These are phyloP conservation scores for Phenacoccus solenopsis DNA, from an alignment of 1,140 invertebrate species.

Conservation along the genomic window DNA sequence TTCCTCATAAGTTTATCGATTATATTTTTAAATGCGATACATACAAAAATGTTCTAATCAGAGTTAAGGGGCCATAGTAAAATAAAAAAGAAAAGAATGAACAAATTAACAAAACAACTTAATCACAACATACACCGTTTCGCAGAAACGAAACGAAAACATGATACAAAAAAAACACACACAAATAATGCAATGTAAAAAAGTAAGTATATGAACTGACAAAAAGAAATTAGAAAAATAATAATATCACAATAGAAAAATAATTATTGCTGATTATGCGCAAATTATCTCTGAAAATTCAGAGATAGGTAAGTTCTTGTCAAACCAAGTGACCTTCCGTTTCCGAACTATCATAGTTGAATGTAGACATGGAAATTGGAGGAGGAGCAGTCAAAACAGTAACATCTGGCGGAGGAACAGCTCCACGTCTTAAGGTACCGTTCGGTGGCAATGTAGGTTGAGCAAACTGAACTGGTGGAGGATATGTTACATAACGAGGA, in stretches of 20 bases:
- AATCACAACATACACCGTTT: background rate
- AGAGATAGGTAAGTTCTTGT: slow-evolving; percentile 23
- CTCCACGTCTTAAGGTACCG: background rate
- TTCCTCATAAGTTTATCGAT: too few species aligned
- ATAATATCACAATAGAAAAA: slow-evolving; percentile 12
- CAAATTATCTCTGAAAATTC: background rate
- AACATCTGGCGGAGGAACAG: slow-evolving; percentile 30
- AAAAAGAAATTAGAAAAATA: slow-evolving; percentile 5
- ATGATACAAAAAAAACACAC: background rate
- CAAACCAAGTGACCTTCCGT: slow-evolving; percentile 35
- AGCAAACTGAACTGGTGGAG: slow-evolving; percentile 32
- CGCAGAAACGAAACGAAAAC: background rate
- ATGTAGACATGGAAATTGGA: slow-evolving; percentile 34
- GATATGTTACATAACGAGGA: slow-evolving; percentile 35
- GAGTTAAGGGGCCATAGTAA: too few species aligned
- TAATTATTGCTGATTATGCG: slow-evolving; percentile 9
- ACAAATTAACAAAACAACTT: background rate
- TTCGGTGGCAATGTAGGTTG: slow-evolving; percentile 27
- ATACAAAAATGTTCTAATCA: too few species aligned
- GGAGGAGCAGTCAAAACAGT: slow-evolving; percentile 31
- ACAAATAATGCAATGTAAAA: background rate
- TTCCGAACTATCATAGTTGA: slow-evolving; percentile 32
- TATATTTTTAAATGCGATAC: too few species aligned
- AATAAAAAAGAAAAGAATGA: background rate
- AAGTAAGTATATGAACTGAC: background rate